Percentiles rank a stretch among this genome's conserved stretches.
Evolutionary conservation across 1,140 invertebrate species (phyloP).

Genomic region (Teleogryllus occipitalis): DNA sequence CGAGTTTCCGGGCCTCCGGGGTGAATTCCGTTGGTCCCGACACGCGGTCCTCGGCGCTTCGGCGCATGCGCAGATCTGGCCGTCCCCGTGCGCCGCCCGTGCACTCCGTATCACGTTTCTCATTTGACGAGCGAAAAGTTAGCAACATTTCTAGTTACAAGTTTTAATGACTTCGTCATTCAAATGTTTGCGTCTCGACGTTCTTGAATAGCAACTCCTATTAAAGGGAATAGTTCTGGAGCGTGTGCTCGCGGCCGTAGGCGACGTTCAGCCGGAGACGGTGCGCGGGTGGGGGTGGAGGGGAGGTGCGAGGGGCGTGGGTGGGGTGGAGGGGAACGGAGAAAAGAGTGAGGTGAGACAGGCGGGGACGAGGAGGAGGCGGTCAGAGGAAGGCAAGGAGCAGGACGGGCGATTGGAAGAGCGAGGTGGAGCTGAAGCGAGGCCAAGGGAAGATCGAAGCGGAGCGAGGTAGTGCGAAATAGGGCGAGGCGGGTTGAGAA

Average conservation of each 20-base stretch:
- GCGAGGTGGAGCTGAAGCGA: too few species aligned
- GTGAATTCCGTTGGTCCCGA: neutral
- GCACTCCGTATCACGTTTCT: neutral
- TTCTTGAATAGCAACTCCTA: neutral
- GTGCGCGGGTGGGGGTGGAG: neutral
- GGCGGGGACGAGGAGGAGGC: too few species aligned
- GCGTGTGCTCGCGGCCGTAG: neutral
- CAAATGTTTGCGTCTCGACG: neutral
- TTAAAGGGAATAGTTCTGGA: neutral
- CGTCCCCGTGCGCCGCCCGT: neutral
- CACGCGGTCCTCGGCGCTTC: neutral
- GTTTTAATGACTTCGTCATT: conserved; percentile 5
- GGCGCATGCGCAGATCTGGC: neutral
- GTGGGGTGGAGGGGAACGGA: too few species aligned
- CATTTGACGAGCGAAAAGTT: conserved; percentile 4
- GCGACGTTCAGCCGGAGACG: too few species aligned
- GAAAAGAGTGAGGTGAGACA: too few species aligned
- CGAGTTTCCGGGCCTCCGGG: neutral
- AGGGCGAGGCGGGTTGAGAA: too few species aligned
- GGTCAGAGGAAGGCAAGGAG: too few species aligned
- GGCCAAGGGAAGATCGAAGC: too few species aligned
- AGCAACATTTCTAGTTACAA: conserved; percentile 5
- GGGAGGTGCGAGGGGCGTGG: neutral
- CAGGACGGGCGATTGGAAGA: too few species aligned
- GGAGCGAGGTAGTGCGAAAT: too few species aligned